These are phyloP conservation scores for Eulemur rubriventer DNA, from an alignment of 2,797 vertebrate genomes.

Conservation along the genomic window DNA sequence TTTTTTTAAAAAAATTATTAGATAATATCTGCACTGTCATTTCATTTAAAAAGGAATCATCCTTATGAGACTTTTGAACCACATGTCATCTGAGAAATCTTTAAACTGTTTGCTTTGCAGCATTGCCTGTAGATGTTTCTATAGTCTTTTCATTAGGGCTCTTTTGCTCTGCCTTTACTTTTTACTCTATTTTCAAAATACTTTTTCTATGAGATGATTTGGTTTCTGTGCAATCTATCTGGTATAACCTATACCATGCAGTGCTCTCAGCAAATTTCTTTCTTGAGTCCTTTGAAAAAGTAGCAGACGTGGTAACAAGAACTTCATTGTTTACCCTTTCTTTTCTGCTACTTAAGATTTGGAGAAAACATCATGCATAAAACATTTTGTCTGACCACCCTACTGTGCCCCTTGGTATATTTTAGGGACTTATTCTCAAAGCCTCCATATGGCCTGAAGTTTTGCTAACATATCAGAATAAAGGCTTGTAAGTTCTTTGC, in stretches of 20 bases:
- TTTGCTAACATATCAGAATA: not conserved
- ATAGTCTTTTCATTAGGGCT: constrained; percentile 9
- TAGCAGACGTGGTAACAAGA: constrained; percentile 20
- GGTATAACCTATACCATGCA: not conserved
- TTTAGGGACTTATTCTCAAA: not conserved
- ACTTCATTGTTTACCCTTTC: constrained; percentile 49
- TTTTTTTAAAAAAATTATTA: not conserved
- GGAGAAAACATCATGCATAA: constrained; percentile 18
- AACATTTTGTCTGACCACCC: not conserved
- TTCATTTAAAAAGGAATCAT: not conserved
- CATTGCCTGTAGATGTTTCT: constrained; percentile 31
- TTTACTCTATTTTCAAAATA: constrained; percentile 39
- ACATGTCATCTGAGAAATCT: not conserved
- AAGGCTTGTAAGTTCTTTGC: not conserved
- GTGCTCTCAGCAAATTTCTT: constrained; percentile 50
- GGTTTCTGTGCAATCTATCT: not conserved
- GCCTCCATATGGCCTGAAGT: constrained; percentile 13
- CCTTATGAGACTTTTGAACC: constrained; percentile 47
- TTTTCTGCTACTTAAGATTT: not conserved
- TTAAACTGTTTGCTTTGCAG: not conserved
- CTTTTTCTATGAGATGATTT: not conserved
- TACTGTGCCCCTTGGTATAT: not conserved
- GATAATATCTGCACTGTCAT: not conserved
- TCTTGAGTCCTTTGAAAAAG: constrained; percentile 45
- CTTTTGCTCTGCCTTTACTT: not conserved